These are phyloP conservation scores for Corvus moneduloides DNA, from an alignment of 2,113 vertebrate genomes.

Conservation along the genomic window DNA sequence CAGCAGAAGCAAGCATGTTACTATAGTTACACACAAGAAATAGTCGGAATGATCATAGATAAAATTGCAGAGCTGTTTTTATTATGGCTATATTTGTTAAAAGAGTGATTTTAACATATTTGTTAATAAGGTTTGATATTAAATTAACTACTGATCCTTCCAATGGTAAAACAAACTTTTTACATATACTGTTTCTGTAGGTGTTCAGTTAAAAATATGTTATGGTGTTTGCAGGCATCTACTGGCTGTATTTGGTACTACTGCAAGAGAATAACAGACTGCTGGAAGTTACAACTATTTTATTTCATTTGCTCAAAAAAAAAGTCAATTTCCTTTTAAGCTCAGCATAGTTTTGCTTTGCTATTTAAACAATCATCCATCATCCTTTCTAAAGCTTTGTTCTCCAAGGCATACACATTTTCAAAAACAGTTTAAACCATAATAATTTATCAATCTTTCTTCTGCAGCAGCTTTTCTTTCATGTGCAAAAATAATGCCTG, in stretches of 20 bases:
- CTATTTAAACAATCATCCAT: neutral
- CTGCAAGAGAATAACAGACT: slow-evolving; percentile 1
- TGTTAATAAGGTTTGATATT: neutral
- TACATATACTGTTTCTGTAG: neutral
- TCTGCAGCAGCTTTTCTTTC: neutral
- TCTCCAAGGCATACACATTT: neutral
- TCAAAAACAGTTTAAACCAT: neutral
- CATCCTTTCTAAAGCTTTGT: neutral
- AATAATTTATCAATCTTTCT: neutral
- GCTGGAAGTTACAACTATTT: neutral
- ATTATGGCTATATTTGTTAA: neutral
- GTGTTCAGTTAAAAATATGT: slow-evolving; percentile 28
- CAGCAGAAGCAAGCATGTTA: neutral
- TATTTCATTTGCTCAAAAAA: neutral
- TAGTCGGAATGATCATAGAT: neutral
- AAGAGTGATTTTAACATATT: neutral
- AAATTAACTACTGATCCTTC: neutral
- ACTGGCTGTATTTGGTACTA: slow-evolving; percentile 73
- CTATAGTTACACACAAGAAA: neutral
- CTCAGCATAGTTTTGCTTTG: neutral
- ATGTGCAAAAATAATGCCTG: neutral
- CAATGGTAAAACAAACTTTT: neutral
- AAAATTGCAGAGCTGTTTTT: neutral
- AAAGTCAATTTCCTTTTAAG: neutral
- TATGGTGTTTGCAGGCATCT: slow-evolving; percentile 86